Evolutionary conservation across 2,113 vertebrate genomes (phyloP).

Genomic region (Paraplagusia blochii): DNA sequence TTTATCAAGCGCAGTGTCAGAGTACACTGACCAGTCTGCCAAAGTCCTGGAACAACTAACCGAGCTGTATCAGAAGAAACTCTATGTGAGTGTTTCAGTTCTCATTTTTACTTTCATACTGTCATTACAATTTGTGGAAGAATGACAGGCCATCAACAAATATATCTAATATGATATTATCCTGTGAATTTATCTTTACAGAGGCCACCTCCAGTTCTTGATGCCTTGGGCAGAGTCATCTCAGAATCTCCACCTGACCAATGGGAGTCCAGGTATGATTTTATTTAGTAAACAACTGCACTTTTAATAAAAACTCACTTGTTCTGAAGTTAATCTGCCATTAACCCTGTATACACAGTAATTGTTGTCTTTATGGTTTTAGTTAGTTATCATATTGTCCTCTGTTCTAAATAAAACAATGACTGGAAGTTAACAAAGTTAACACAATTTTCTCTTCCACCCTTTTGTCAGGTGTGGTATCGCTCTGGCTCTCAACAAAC

Average conservation of each 20-base stretch:
- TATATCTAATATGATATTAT: not conserved
- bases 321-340: too few species aligned
- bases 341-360: too few species aligned
- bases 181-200: conserved; percentile 52
- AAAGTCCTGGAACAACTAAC: conserved; percentile 86
- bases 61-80: conserved; percentile 93
- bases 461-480: conserved; percentile 85
- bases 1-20: conserved; percentile 85
- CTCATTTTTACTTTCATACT: not conserved
- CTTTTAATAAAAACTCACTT: too few species aligned
- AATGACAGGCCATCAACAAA: not conserved
- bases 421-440: too few species aligned
- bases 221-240: conserved; percentile 93
- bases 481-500: conserved; percentile 90
- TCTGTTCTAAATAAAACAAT: too few species aligned
- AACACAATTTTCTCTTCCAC: too few species aligned
- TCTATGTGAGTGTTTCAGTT: conserved; percentile 82
- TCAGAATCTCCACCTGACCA: conserved; percentile 96
- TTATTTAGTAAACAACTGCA: not conserved
- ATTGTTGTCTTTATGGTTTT: too few species aligned
- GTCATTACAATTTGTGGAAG: not conserved
- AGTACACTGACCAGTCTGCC: conserved; percentile 83
- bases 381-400: too few species aligned
- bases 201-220: conserved; percentile 93
- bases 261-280: conserved; percentile 92